Base-by-base conservation (phyloP, 2,113 vertebrate genomes). In the Holacanthus passer region DNA sequence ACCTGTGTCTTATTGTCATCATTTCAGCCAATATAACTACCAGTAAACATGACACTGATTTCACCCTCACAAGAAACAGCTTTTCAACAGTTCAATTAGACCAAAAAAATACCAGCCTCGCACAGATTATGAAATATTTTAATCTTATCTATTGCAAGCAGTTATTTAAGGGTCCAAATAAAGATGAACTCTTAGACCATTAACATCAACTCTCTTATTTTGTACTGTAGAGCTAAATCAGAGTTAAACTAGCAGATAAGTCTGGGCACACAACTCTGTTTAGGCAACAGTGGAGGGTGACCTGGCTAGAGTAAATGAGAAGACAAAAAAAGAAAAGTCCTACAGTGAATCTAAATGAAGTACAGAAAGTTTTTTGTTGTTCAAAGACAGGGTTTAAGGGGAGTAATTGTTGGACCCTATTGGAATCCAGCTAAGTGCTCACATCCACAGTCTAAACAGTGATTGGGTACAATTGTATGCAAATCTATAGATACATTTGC, bases 231-330 rank as follows among this genome's bases (percentile, higher is more conserved):
- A 63, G 45, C 2, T 20, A 39, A 62, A 14, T 32, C 12, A 9
- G 11, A 32, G 69, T 43, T 45, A 10, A 43, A 47, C 55, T 2
- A 45, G 27, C 37, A 71, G 27, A 11, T 31, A 7, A 3, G 43
- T 2, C 31, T 19, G 31, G 22, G 59, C 32, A 63, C 72, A 52
- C 10, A 27, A 50, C 75, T 77, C 14, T 68, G 31, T 59, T 59
- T 29, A 59, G 41, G 27, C 20, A 69, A 50, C 75, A 69, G 55
- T 29, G 17, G 29, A 59, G n/a, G 22, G n/a, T 70, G 45, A 53
- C 53, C 53, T 39, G 37, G n/a, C 39, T 20, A 2, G 9, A 52
- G 29, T 17, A 19, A 43, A 37, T 56, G 24, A 32, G n/a, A 41
- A n/a, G 17, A 31, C 17, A 43, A 32, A 45, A 37, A 50, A 41